Conservation (phyloP, 2,113 vertebrate species). For the Xiphophorus couchianus region DNA sequence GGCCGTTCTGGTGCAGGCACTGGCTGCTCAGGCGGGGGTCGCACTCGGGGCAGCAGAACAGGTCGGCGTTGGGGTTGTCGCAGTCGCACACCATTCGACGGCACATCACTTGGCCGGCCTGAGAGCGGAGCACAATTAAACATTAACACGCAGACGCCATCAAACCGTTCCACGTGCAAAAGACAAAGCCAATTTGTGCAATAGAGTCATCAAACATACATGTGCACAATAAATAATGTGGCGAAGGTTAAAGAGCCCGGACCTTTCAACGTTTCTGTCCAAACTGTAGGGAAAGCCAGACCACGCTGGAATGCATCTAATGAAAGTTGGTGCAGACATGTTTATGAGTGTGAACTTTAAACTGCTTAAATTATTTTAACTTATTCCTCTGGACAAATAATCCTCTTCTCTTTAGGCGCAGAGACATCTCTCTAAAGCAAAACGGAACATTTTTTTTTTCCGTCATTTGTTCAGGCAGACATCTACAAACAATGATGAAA, state of each 20-base stretch:
- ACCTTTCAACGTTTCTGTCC: constrained; percentile 12
- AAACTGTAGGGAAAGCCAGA: background rate
- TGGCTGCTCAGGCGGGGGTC: constrained; percentile 94
- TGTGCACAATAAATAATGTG: constrained; percentile 44
- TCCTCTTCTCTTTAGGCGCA: background rate
- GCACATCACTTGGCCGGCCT: constrained; percentile 95
- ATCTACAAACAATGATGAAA: background rate
- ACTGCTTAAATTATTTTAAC: background rate
- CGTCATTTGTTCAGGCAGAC: background rate
- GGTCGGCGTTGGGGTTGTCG: constrained; percentile 94
- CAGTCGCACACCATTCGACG: constrained; percentile 98
- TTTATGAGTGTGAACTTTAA: constrained; percentile 10
- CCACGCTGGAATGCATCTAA: constrained; percentile 18
- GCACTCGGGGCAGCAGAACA: constrained; percentile 98
- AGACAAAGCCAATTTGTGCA: constrained; percentile 28
- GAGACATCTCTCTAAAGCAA: background rate
- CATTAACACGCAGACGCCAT: background rate
- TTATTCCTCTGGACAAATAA: background rate
- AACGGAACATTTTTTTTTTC: background rate
- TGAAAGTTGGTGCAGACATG: constrained; percentile 9
- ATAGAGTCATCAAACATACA: constrained; percentile 51
- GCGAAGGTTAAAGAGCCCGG: constrained; percentile 11
- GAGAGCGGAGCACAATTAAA: constrained; percentile 6
- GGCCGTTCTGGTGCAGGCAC: constrained; percentile 93
- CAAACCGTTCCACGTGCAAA: constrained; percentile 5